Conservation (phyloP, 2,113 vertebrate genomes). For the Microcebus murinus region DNA sequence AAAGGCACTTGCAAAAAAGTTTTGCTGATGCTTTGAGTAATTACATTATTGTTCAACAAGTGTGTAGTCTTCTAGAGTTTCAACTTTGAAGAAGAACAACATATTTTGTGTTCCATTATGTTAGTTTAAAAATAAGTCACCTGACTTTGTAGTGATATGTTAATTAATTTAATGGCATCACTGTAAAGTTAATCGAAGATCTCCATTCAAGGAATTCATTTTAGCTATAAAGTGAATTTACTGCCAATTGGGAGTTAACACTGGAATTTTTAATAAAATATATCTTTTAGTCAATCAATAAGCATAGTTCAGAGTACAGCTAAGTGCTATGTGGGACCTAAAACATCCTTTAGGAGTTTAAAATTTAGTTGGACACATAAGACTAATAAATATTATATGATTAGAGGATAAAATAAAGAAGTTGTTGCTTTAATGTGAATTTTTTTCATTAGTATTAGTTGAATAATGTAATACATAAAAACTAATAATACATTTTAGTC, state of each 20-base stretch:
- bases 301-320: background rate
- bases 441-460: constrained; percentile 42
- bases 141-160: background rate
- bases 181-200: background rate
- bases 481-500: background rate
- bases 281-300: background rate
- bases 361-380: background rate
- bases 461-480: background rate
- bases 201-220: background rate
- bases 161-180: background rate
- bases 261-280: background rate
- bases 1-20: constrained; percentile 14
- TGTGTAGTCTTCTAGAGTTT: background rate
- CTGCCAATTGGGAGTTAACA: background rate
- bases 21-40: background rate
- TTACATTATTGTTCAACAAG: constrained; percentile 14
- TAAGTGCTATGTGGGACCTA: background rate
- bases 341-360: background rate
- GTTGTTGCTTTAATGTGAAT: background rate
- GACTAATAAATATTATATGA: background rate
- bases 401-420: background rate
- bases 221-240: constrained; percentile 23
- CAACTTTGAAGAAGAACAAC: background rate
- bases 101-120: background rate
- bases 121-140: constrained; percentile 14